These are phyloP conservation scores for Drosophila asahinai DNA, from an alignment of 1,140 invertebrate species.

Conservation along the genomic window DNA sequence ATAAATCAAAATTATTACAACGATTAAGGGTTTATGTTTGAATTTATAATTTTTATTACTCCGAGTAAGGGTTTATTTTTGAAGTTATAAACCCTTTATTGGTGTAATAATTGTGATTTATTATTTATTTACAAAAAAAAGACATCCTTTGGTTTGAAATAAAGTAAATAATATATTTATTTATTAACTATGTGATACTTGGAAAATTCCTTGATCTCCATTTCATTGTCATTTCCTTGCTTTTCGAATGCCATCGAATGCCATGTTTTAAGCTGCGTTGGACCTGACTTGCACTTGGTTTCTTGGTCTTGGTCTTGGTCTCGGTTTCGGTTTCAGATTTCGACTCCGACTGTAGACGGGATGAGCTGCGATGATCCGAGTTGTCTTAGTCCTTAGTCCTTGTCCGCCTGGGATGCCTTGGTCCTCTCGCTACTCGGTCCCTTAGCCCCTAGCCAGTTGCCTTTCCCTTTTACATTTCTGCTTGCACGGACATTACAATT, in stretches of 20 bases:
- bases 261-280: neutral
- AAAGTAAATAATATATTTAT: no score
- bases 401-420: conserved; percentile 4
- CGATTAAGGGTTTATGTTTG: no score
- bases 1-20: no score
- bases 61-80: no score
- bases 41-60: no score
- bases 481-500: conserved; percentile 59
- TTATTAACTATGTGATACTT: neutral
- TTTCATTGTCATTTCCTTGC: no score
- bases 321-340: conserved; percentile 31
- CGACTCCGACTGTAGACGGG: conserved; percentile 12
- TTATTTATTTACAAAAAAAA: neutral
- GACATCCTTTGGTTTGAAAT: neutral
- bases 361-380: conserved; percentile 34
- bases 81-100: no score
- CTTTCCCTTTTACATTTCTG: conserved; percentile 24
- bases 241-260: no score
- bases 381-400: conserved; percentile 22
- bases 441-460: conserved; percentile 11
- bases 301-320: conserved; percentile 13
- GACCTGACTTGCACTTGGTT: conserved; percentile 4
- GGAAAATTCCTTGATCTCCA: neutral
- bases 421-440: neutral
- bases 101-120: neutral